Base-by-base conservation (phyloP, 2,113 vertebrate genomes). In the Sturnus vulgaris region DNA sequence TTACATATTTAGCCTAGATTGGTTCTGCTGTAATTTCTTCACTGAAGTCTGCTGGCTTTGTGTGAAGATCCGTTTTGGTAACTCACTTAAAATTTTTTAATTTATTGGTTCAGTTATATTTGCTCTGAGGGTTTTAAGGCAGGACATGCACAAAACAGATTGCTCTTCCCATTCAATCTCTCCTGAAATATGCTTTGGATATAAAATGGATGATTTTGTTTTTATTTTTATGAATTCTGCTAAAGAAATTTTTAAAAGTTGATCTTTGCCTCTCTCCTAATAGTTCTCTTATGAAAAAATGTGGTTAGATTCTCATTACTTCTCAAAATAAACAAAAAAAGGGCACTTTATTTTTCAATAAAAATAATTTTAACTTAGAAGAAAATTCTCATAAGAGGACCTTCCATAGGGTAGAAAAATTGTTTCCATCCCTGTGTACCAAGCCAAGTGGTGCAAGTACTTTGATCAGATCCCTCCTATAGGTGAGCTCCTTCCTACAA, bases 21-120 rank as follows among this genome's bases (percentile, higher is more conserved):
- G 33, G 0, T 68, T 91, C 56, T 72, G 24, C 9, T n/a, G 7
- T 25, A 70, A 27, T 73, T 73, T 87, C 10, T 56, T 81, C 31
- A 69, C 30, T 5, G 2, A 68, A 44, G 2, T 49, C 33, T 3
- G 0, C 31, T 21, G 9, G 37, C 9, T n/a, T 81, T 3, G 1
- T 46, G 7, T 33, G 40, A 87, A 91, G 12, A 63, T 28, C 5
- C 39, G 37, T 37, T 73, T 70, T 66, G 12, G 8, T 75, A 66
- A 61, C 17, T 61, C 8, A 11, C 11, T 63, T 30, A 19, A 64
- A 64, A 21, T 65, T 69, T 52, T 60, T 40, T 18, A 4, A 46
- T 47, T 65, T 81, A 24, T 77, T 42, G 9, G 60, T 60, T 77
- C 11, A 11, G 5, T 47, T 88, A 28, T 71, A 28, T 75, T 86